Base-by-base conservation (phyloP, 2,888 invertebrate genomes). In the Sinodicranocentrus sp. region DNA sequence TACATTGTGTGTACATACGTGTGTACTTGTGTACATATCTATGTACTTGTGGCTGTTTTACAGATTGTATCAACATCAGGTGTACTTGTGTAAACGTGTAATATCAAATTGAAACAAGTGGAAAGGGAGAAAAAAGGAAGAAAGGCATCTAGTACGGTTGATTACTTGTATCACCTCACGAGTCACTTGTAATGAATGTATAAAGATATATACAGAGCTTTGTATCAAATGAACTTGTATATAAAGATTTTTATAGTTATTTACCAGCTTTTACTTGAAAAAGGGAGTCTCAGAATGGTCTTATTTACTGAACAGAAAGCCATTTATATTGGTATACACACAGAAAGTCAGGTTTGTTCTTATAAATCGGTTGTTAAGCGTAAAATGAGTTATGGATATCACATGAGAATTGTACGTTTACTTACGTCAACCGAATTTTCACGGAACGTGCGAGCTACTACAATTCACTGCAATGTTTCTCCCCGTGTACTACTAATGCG, bases 401-500 rank as follows among this genome's bases (percentile, higher is more conserved):
- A 63, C 17, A 25, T 43, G n/a, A 72, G 54, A 19, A 13, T 13
- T 17, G 13, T 21, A 28, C 19, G n/a, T 44, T 43, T 13, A 23
- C 10, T 33, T 33, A 33, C 33, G 33, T 57, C 59, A 39, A 52
- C 2, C 57, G 17, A 61, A 61, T 48, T 57, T 76, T 75, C 75
- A 57, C 52, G 67, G 76, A 76, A 76, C 76, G 76, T 76, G 76
- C 67, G 67, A 67, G 67, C 33, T 33, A 61, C n/a, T n/a, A n/a
- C n/a, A n/a, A n/a, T n/a, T n/a, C n/a, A n/a, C n/a, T n/a, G n/a
- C 70, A 70, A 26, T 52, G 15, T 48, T 3, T n/a, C 33, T 33
- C 33, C n/a, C n/a, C n/a, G n/a, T n/a, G n/a, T n/a, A n/a, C n/a
- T n/a, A n/a, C n/a, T n/a, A n/a, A n/a, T n/a, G n/a, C n/a, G n/a